Evolutionary conservation across 2,113 vertebrate species (phyloP).

Genomic region (Anarrhichthys ocellatus): DNA sequence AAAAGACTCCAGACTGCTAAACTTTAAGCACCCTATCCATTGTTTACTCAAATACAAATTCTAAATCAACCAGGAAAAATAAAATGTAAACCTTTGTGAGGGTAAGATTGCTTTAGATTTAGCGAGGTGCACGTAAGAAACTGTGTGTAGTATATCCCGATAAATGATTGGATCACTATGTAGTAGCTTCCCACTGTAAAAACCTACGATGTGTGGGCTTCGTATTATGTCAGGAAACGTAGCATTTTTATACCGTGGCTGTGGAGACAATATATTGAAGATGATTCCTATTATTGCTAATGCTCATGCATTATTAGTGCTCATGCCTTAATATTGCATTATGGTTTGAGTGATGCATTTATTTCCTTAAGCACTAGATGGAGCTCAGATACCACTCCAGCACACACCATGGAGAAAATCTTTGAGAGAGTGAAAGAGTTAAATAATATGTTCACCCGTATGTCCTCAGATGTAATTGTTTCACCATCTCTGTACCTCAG

Average conservation of each 20-base stretch:
- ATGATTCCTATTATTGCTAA: not conserved
- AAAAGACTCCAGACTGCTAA: not conserved
- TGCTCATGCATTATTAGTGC: not conserved
- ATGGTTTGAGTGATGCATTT: conserved; percentile 1
- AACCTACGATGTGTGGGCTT: not conserved
- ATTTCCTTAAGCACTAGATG: conserved; percentile 67
- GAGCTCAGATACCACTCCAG: conserved; percentile 44
- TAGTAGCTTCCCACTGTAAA: not conserved
- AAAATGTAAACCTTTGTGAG: not conserved
- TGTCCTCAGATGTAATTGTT: conserved; percentile 18
- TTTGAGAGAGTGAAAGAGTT: not conserved
- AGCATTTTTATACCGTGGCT: not conserved
- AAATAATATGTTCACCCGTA: not conserved
- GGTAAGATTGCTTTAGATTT: not conserved
- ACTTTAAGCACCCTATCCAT: not conserved
- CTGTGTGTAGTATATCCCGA: not conserved
- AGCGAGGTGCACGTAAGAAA: not conserved
- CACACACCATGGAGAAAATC: not conserved
- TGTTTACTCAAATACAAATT: not conserved
- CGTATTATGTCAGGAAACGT: not conserved
- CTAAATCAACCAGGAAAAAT: not conserved
- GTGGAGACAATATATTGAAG: not conserved
- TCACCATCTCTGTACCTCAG: conserved; percentile 74
- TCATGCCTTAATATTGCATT: too few species aligned
- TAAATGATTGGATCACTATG: not conserved